These are phyloP conservation scores for Magallana nippona DNA, from an alignment of 2,888 invertebrate genomes.

Conservation along the genomic window DNA sequence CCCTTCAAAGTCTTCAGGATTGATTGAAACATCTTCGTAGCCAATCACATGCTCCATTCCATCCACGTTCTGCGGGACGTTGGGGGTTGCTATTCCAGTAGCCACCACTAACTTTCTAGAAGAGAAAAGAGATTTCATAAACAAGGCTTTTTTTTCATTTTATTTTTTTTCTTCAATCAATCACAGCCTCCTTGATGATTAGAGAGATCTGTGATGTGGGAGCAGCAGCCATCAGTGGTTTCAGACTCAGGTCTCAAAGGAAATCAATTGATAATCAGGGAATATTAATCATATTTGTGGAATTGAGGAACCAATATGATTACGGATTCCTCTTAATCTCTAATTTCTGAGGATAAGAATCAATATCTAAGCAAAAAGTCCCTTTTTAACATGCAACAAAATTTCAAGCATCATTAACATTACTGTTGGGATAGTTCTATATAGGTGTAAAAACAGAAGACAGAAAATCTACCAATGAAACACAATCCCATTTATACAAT, in stretches of 20 bases:
- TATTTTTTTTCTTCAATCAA: constrained; percentile 14
- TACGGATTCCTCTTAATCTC: background rate
- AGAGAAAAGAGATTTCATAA: constrained; percentile 42
- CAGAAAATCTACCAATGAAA: too few species aligned
- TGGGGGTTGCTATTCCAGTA: constrained; percentile 78
- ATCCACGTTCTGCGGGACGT: constrained; percentile 70
- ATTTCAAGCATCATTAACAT: too few species aligned
- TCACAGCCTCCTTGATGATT: background rate
- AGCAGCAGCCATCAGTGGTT: background rate
- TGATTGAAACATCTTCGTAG: constrained; percentile 78
- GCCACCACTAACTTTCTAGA: constrained; percentile 79
- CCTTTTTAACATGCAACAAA: too few species aligned
- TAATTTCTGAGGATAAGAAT: too few species aligned
- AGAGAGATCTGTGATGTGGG: background rate
- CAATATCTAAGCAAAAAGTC: too few species aligned
- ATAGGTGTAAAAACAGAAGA: too few species aligned
- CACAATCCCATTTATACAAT: too few species aligned
- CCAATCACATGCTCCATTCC: constrained; percentile 77
- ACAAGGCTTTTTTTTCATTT: too few species aligned
- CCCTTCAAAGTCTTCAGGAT: constrained; percentile 79
- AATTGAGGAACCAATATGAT: background rate
- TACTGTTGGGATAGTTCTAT: too few species aligned
- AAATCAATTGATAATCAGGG: constrained; percentile 14
- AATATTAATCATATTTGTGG: background rate
- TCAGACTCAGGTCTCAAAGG: background rate